Conservation (phyloP, 2,113 vertebrate genomes). For the Deroptyus accipitrinus region DNA sequence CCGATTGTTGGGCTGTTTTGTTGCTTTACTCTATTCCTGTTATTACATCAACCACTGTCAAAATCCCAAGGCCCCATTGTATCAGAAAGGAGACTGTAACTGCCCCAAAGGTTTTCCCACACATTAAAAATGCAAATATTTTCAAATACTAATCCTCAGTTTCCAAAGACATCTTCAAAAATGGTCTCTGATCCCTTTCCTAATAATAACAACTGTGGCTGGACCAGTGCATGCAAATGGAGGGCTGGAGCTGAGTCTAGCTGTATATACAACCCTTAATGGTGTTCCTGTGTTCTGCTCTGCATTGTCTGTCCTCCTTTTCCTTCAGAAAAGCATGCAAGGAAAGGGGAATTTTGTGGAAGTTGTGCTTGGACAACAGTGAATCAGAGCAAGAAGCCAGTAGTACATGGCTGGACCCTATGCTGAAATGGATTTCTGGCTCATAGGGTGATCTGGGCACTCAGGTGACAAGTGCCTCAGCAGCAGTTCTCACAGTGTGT, state of each 20-base stretch:
- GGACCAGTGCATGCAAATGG: background rate
- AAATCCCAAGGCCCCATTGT: background rate
- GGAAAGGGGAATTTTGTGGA: background rate
- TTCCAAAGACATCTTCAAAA: background rate
- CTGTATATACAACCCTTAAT: background rate
- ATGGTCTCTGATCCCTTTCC: background rate
- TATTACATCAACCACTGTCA: background rate
- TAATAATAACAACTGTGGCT: background rate
- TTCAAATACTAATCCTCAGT: background rate
- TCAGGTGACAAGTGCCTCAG: background rate
- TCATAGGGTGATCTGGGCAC: background rate
- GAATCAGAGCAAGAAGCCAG: background rate
- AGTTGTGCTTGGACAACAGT: background rate
- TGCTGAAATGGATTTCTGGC: background rate
- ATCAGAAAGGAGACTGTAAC: background rate
- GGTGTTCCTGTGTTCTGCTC: background rate
- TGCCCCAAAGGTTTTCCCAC: background rate
- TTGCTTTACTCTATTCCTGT: background rate
- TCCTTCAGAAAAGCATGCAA: background rate
- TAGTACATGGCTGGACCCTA: fast-evolving
- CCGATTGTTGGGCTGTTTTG: background rate
- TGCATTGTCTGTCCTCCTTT: background rate
- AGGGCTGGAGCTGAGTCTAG: background rate
- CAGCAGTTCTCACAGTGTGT: background rate
- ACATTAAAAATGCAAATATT: background rate